A percentile compares a stretch with the other conserved stretches of the same genome.
phyloP scores from a whole-genome alignment of 2,113 vertebrate genomes.

The Eurystomus gularis region DNA sequence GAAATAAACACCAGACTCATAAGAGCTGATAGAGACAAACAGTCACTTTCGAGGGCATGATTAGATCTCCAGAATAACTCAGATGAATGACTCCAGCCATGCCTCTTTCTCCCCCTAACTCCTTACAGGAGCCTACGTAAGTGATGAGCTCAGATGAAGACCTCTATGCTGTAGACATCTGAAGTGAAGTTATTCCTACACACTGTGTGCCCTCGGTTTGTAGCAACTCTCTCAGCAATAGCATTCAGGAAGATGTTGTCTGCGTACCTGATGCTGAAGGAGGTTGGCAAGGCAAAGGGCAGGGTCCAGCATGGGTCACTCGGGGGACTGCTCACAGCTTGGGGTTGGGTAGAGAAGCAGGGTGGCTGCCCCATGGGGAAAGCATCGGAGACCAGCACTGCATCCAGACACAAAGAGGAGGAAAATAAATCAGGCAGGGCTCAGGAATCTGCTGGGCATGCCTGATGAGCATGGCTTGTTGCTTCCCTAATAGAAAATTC shows the following conservation, averaged over 20 bases:
- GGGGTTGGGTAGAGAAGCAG: background rate
- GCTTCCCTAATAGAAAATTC: background rate
- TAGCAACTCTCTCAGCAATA: background rate
- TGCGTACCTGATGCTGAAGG: background rate
- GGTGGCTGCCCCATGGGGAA: accelerated
- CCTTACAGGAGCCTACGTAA: background rate
- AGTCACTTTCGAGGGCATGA: background rate
- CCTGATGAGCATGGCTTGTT: background rate
- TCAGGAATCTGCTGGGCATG: background rate
- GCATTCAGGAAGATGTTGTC: background rate
- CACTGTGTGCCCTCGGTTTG: background rate
- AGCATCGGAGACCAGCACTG: background rate
- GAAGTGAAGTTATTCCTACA: background rate
- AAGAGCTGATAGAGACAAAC: background rate
- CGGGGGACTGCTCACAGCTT: background rate
- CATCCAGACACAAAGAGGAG: background rate
- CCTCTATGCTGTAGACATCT: background rate
- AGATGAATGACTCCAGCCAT: background rate
- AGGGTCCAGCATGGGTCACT: background rate
- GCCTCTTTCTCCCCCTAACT: background rate
- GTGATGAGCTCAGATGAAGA: background rate
- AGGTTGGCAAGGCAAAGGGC: background rate
- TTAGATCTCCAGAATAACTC: background rate
- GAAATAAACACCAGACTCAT: background rate
- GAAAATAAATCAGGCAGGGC: background rate